Conservation (phyloP, 2,888 invertebrate genomes). For the Resseliella maxima region DNA sequence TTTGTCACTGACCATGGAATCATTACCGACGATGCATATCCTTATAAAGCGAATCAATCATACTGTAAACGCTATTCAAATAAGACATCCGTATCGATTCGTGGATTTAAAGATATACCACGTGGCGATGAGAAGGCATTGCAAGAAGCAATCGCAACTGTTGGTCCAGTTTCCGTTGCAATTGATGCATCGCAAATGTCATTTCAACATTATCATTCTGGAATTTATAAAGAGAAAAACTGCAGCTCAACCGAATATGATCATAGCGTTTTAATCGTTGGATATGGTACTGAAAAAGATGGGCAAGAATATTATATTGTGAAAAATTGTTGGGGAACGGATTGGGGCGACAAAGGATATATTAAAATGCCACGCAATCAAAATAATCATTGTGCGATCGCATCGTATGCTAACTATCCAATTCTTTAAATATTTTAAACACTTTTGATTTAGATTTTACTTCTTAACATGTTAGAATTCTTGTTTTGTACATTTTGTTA, state of each 20-base stretch:
- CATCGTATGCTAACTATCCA: constrained; percentile 81
- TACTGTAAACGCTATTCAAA: too few species aligned
- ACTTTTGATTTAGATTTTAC: too few species aligned
- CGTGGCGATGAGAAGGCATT: constrained; percentile 57
- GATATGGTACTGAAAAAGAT: constrained; percentile 57
- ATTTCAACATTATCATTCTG: constrained; percentile 57
- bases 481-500: too few species aligned
- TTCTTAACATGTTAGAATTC: too few species aligned
- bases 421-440: constrained; percentile 70
- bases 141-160: constrained; percentile 56
- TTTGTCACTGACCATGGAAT: constrained; percentile 81
- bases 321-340: constrained; percentile 74
- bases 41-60: constrained; percentile 90
- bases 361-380: constrained; percentile 84
- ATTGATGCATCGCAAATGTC: constrained; percentile 56
- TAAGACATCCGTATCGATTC: neutral
- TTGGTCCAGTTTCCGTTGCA: constrained; percentile 58
- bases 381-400: constrained; percentile 84
- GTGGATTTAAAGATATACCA: constrained; percentile 67
- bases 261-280: constrained; percentile 58
- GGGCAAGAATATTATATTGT: constrained; percentile 58
- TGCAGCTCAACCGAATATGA: constrained; percentile 43
- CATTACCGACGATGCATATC: constrained; percentile 83
- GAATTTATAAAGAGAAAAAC: constrained; percentile 57
- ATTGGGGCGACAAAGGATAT: constrained; percentile 82